A percentile compares a stretch with the other conserved stretches of the same genome.
These are phyloP conservation scores for Acanthaster planci DNA, from an alignment of 35 echinoderm and acorn worm species.

Conservation along the genomic window DNA sequence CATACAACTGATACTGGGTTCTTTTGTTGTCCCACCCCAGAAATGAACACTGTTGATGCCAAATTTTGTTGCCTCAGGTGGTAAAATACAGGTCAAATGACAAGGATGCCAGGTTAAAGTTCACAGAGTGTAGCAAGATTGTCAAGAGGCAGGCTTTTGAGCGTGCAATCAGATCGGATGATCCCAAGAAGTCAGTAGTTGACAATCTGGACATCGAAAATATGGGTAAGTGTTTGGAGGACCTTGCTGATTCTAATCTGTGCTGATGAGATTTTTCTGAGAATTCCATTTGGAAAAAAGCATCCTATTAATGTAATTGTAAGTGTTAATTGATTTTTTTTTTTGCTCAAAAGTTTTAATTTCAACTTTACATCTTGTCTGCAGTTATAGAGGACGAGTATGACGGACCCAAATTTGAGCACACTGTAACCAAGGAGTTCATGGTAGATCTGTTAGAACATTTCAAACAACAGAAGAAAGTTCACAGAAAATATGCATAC, in stretches of 20 bases:
- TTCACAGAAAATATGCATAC: slow-evolving; percentile 97
- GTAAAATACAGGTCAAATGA: slow-evolving; percentile 87
- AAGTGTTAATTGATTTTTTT: neutral
- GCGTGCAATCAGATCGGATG: slow-evolving; percentile 78
- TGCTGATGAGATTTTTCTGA: no score
- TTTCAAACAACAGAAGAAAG: slow-evolving; percentile 70
- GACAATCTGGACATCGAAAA: slow-evolving; percentile 81
- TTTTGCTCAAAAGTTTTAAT: neutral
- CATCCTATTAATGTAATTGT: neutral
- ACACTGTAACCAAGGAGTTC: slow-evolving; percentile 84
- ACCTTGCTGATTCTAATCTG: no score
- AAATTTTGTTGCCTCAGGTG: slow-evolving; percentile 56
- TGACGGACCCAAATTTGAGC: slow-evolving; percentile 67
- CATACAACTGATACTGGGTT: no score
- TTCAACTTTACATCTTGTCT: slow-evolving; percentile 14
- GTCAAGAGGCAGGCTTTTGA: slow-evolving; percentile 92
- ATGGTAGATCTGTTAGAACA: slow-evolving; percentile 75
- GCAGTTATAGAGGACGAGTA: slow-evolving; percentile 94
- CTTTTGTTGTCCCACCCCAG: no score
- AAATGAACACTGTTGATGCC: neutral
- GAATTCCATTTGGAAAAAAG: neutral
- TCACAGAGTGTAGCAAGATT: slow-evolving; percentile 87
- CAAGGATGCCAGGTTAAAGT: slow-evolving; percentile 93
- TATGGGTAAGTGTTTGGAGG: slow-evolving; percentile 75
- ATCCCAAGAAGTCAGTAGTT: slow-evolving; percentile 71